Base-by-base conservation (phyloP, 2,888 invertebrate genomes). In the Phyllotreta striolata region DNA sequence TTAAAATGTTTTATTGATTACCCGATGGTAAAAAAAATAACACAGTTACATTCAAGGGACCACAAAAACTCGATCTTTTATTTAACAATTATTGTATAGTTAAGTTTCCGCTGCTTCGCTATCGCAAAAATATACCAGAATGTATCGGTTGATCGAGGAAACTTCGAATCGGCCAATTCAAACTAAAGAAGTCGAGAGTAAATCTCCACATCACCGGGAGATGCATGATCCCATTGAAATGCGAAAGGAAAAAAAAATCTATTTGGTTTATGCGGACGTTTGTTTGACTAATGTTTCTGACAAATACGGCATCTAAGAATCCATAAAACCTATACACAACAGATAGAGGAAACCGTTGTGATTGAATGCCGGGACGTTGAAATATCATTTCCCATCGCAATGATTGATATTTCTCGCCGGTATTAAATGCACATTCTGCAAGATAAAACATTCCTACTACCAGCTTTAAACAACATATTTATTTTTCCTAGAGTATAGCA, bases 241-340 rank as follows among this genome's bases (percentile, higher is more conserved):
- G 24, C 24, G 4, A 47, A 14, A 9, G 6, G 6, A 47, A 12
- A n/a, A 14, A 44, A n/a, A 47, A 47, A 47, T 14, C 4, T 14
- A 10, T 47, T 47, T 47, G 7, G 47, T 47, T 47, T 47, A 47
- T 47, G 14, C 34, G n/a, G 8, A 47, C 34, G 14, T 47, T 47
- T 47, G 34, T 47, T 47, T 47, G 47, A 47, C 14, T 47, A 47
- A 47, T 47, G 47, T 47, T 47, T 47, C 47, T 47, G 47, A 47
- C 47, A 47, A 47, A 47, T 47, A 12, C 47, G 14, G 14, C 24
- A 47, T 47, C 47, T 46, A 47, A 47, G 47, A 47, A 47, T 24
- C 47, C 34, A 47, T 47, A 47, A 47, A 47, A 47, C 7, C 24
- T 44, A 6, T 12, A 14, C 24, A 24, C 34, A 47, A 24, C 24